Evolutionary conservation across 1,140 invertebrate species (phyloP).

Genomic region (Rhagoletis pomonella): DNA sequence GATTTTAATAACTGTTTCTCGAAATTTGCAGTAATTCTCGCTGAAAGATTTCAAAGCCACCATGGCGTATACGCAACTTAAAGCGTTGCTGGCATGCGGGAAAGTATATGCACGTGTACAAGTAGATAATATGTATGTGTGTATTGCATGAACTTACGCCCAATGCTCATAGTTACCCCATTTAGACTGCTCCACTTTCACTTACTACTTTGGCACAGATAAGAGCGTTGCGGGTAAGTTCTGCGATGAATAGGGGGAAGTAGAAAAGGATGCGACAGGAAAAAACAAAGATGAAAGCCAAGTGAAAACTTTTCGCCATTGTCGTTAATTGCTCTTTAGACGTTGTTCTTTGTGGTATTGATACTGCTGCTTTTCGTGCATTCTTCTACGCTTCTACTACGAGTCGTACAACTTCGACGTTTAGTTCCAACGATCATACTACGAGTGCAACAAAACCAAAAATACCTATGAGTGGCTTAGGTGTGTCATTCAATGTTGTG

Average conservation of each 20-base stretch:
- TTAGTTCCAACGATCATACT: too few relatives aligned
- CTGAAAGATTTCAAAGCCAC: not conserved
- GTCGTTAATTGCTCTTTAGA: constrained; percentile 43
- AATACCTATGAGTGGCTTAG: not conserved
- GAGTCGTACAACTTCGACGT: too few relatives aligned
- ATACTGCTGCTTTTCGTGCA: not conserved
- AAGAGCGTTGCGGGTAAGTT: not conserved
- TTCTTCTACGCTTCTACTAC: not conserved
- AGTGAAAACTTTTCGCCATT: constrained; percentile 14
- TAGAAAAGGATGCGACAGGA: not conserved
- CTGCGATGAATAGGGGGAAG: not conserved
- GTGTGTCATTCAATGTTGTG: not conserved
- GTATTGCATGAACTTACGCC: not conserved
- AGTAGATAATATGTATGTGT: too few relatives aligned
- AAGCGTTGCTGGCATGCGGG: not conserved
- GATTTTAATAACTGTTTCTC: too few relatives aligned
- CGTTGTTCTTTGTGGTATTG: not conserved
- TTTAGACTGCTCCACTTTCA: not conserved
- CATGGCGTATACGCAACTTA: not conserved
- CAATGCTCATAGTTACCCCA: not conserved
- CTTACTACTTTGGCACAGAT: not conserved
- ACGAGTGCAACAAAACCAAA: not conserved
- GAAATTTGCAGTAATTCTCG: too few relatives aligned
- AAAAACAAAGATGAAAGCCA: not conserved
- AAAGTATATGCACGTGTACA: too few relatives aligned